Evolutionary conservation across 2,113 vertebrate species (phyloP), one percentile per base, ranked within the genome.

Genomic region (Notothenia coriiceps): DNA sequence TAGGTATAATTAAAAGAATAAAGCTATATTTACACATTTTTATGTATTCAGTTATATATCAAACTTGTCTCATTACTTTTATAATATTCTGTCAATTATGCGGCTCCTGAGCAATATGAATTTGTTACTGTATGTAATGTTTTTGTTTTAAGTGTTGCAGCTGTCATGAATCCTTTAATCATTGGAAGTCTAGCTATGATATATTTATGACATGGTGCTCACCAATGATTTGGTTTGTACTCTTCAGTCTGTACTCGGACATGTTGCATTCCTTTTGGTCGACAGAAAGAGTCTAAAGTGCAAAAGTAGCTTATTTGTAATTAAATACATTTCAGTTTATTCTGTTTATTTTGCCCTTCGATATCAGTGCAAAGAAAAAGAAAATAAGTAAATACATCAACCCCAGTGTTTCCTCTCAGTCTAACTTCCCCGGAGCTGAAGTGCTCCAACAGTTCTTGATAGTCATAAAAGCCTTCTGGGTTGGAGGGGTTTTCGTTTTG

Each of bases 401-500:
- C 46, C 22, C 40, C 47, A 25, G 52, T 51, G 55, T 60, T 8
- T 40, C 60, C 17, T 65, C 44, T 63, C 63, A 22, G 73, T 56
- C 55, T 56, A 29, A 44, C 70, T 74, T 81, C 50, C 25, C 55
- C 69, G n/a, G 61, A 88, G 77, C 18, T 82, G 76, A 90, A 89
- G 81, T 77, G 86, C 82, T 82, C 78, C 25, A 65, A 35, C 59
- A 86, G 76, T 82, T 91, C 64, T 75, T 66, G 78, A 70, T 79
- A 22, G 51, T 82, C 85, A 82, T 82, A 71, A 85, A 90, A 87
- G 77, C 79, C 83, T 86, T 78, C 8, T 40, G 78, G 77, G 74
- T 79, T 87, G 72, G 67, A 81, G 72, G 74, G 76, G 40, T 91
- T 91, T 90, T 90, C 84, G 89, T 89, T 90, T 86, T 84, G 64